A percentile compares a stretch with the other conserved stretches of the same genome.
phyloP scores from a whole-genome alignment of 2,113 vertebrate species.

The Hippocampus zosterae region DNA sequence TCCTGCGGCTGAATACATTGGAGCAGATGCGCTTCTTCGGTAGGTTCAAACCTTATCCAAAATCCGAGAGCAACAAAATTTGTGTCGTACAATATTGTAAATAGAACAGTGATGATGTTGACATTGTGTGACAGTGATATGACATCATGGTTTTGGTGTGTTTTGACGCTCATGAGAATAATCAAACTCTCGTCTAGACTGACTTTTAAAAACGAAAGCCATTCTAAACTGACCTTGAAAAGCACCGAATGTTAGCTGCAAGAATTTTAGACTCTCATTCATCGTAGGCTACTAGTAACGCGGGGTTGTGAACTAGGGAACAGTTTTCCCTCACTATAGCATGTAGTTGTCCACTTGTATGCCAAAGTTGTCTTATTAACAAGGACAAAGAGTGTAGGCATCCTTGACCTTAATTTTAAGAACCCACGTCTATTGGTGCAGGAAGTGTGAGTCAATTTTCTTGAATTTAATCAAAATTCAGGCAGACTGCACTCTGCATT shows the following conservation, averaged over 20 bases:
- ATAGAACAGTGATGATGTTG: not conserved
- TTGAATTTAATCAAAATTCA: no score
- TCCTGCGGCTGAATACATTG: conserved; percentile 66
- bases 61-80: not conserved
- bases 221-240: not conserved
- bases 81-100: not conserved
- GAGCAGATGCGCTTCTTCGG: conserved; percentile 71
- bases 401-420: not conserved
- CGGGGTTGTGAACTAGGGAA: not conserved
- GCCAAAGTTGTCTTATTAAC: no score
- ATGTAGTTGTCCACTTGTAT: no score
- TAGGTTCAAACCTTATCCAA: conserved; percentile 26
- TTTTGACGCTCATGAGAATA: not conserved
- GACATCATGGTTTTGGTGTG: not conserved
- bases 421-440: not conserved
- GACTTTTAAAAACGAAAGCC: not conserved
- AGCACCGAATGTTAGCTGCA: not conserved
- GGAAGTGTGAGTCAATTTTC: no score
- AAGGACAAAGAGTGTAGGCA: no score
- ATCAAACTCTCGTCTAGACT: not conserved
- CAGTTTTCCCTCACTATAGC: not conserved
- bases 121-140: no score
- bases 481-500: no score
- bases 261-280: not conserved
- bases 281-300: not conserved